Percentiles rank a stretch among this genome's conserved stretches.
Conservation (phyloP, 2,888 invertebrate species). For the Antheraea yamamai region DNA sequence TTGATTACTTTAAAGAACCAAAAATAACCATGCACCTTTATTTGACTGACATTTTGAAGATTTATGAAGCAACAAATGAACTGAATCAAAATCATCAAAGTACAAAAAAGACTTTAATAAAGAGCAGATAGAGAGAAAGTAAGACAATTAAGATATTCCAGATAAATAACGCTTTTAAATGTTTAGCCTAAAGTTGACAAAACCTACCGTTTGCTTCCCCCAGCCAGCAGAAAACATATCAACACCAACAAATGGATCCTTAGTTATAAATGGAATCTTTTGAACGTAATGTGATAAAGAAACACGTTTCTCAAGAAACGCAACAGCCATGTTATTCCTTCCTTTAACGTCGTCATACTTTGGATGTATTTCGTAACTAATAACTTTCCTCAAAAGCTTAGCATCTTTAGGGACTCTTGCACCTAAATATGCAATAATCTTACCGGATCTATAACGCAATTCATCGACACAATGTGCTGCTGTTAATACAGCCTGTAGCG, state of each 20-base stretch:
- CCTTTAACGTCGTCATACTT: slow-evolving; percentile 18
- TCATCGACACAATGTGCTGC: slow-evolving; percentile 38
- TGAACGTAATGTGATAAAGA: slow-evolving; percentile 22
- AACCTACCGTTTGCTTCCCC: slow-evolving; percentile 32
- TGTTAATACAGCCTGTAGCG: slow-evolving; percentile 31
- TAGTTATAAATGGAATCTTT: slow-evolving; percentile 26
- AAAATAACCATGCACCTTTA: not conserved
- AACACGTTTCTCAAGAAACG: slow-evolving; percentile 21
- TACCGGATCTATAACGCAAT: slow-evolving; percentile 22
- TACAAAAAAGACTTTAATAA: not conserved
- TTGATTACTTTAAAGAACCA: not conserved
- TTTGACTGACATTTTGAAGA: not conserved
- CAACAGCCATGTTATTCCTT: slow-evolving; percentile 20
- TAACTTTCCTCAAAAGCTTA: slow-evolving; percentile 14
- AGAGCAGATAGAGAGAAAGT: not conserved
- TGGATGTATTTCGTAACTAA: slow-evolving; percentile 19
- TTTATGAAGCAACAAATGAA: not conserved
- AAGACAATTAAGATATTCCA: no score
- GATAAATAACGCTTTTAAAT: no score
- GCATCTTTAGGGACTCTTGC: slow-evolving; percentile 24
- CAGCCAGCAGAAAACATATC: slow-evolving; percentile 30
- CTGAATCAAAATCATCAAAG: no score
- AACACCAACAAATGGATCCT: slow-evolving; percentile 4
- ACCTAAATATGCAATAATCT: slow-evolving; percentile 29
- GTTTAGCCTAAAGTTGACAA: not conserved